Evolutionary conservation across 2,113 vertebrate genomes (phyloP).

Genomic region (Myrmophylax atrothorax): DNA sequence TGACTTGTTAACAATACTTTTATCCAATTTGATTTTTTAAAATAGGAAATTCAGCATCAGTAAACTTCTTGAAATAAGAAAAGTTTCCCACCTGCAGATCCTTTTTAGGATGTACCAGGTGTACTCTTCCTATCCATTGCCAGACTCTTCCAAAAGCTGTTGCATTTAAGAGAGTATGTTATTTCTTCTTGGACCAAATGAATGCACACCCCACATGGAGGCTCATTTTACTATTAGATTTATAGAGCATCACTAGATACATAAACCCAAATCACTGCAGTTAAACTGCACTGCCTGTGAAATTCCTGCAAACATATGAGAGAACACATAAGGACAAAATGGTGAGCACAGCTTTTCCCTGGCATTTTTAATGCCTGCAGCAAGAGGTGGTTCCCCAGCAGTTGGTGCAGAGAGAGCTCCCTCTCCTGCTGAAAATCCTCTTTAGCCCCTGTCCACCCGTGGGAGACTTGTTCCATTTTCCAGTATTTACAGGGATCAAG

Average conservation of each 20-base stretch:
- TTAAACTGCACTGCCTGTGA: background rate
- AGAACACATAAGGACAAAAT: background rate
- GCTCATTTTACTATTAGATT: background rate
- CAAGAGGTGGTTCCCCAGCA: background rate
- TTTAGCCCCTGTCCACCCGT: background rate
- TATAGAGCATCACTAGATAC: background rate
- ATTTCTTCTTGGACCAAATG: background rate
- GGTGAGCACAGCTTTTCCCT: background rate
- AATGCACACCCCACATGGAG: background rate
- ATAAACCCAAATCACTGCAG: background rate
- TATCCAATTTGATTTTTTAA: background rate
- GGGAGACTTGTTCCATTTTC: background rate
- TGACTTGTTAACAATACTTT: background rate
- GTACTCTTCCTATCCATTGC: background rate
- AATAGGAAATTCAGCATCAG: background rate
- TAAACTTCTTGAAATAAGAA: background rate
- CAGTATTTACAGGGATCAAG: background rate
- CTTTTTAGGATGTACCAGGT: background rate
- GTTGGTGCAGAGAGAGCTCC: slow-evolving; percentile 36
- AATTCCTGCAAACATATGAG: background rate
- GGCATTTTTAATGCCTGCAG: background rate
- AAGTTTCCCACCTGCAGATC: background rate
- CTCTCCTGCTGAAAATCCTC: slow-evolving; percentile 23
- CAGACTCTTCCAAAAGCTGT: background rate
- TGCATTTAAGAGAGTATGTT: fast-evolving